These are phyloP conservation scores for Leptodactylus fallax DNA, from an alignment of 2,797 vertebrate species.

Conservation along the genomic window DNA sequence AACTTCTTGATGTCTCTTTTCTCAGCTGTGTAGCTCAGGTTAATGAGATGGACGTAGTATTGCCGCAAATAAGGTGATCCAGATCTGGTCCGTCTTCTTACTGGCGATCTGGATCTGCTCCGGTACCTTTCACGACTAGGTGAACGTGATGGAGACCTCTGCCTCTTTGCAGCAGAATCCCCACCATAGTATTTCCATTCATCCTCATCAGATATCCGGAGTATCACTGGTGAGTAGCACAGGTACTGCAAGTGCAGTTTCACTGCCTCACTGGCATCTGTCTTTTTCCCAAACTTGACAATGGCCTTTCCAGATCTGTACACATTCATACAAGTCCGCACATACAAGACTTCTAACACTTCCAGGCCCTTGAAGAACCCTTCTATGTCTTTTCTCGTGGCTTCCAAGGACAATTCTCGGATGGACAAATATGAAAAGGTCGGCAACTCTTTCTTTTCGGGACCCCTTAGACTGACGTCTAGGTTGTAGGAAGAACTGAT, in stretches of 20 bases:
- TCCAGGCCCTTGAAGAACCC: conserved; percentile 86
- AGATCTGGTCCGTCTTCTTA: too few relatives aligned
- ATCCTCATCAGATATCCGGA: conserved; percentile 78
- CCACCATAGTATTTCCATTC: conserved; percentile 81
- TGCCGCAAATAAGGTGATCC: conserved; percentile 69
- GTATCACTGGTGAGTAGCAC: conserved; percentile 86
- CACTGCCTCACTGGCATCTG: conserved; percentile 85
- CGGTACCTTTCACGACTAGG: too few relatives aligned
- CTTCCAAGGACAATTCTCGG: conserved; percentile 88
- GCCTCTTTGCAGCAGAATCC: conserved; percentile 53
- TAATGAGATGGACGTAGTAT: conserved; percentile 90
- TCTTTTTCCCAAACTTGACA: conserved; percentile 84
- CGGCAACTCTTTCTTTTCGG: conserved; percentile 66
- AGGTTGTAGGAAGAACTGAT: not conserved
- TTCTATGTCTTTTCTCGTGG: conserved; percentile 83
- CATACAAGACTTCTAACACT: conserved; percentile 82
- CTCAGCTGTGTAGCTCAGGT: conserved; percentile 79
- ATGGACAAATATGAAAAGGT: conserved; percentile 84
- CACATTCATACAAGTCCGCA: conserved; percentile 75
- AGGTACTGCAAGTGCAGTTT: conserved; percentile 87
- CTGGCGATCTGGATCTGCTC: too few relatives aligned
- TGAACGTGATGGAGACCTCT: not conserved
- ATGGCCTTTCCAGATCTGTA: conserved; percentile 85
- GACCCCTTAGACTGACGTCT: too few relatives aligned
- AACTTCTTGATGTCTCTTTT: conserved; percentile 86